Percentiles rank a stretch among this genome's conserved stretches.
Evolutionary conservation across 2,113 vertebrate genomes (phyloP).

Genomic region (Phodopus roborovskii): DNA sequence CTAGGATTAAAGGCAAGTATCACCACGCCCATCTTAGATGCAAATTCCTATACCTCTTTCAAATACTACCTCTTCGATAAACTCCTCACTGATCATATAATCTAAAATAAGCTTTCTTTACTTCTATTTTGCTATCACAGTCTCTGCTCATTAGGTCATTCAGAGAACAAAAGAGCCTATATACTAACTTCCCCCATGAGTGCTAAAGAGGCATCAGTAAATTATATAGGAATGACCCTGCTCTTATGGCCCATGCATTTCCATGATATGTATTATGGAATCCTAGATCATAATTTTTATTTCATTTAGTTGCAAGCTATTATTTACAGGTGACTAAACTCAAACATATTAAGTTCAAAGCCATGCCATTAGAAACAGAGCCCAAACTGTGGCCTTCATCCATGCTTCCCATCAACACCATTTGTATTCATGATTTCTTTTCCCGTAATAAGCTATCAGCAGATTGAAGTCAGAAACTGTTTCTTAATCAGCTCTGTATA

Average conservation of each 20-base stretch:
- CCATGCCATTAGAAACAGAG: not conserved
- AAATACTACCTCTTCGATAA: not conserved
- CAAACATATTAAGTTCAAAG: conserved; percentile 6
- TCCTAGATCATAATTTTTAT: not conserved
- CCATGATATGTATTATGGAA: not conserved
- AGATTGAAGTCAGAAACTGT: not conserved
- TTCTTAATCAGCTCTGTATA: not conserved
- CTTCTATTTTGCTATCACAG: not conserved
- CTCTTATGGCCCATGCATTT: not conserved
- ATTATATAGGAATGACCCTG: not conserved
- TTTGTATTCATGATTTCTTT: not conserved
- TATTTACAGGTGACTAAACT: conserved; percentile 30
- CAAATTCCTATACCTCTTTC: conserved; percentile 30
- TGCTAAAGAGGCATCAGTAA: not conserved
- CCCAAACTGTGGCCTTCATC: not conserved
- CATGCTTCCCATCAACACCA: not conserved
- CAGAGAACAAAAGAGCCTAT: conserved; percentile 5
- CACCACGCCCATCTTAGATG: not conserved
- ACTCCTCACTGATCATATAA: not conserved
- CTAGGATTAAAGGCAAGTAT: not conserved
- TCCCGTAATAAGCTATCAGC: not conserved
- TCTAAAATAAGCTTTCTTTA: conserved; percentile 23
- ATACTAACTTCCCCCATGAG: not conserved
- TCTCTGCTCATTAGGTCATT: not conserved
- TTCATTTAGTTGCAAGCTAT: not conserved